These are phyloP conservation scores for Oceanodroma tethys DNA, from an alignment of 2,113 vertebrate species.

Conservation along the genomic window DNA sequence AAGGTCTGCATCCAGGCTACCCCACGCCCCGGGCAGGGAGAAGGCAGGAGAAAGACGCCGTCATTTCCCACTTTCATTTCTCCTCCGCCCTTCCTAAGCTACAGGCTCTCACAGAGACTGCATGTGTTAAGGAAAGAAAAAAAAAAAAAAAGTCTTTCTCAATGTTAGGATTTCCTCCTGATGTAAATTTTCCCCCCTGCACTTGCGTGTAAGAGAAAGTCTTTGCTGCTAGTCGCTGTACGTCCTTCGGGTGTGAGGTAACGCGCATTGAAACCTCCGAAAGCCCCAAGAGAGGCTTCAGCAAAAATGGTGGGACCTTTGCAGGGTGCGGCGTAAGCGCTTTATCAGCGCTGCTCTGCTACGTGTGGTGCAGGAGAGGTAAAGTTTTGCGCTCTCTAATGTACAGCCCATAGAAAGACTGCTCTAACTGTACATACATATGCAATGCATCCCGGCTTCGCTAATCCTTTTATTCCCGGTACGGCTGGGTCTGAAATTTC, in stretches of 20 bases:
- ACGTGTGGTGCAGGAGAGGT: neutral
- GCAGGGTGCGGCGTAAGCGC: neutral
- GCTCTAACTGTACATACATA: neutral
- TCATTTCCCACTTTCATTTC: neutral
- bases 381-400: neutral
- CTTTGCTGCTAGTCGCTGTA: neutral
- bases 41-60: neutral
- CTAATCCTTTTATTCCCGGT: neutral
- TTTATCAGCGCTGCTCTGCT: rapidly evolving
- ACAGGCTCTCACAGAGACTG: neutral
- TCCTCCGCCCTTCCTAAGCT: neutral
- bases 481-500: neutral
- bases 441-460: neutral
- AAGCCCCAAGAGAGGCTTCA: neutral
- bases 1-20: neutral
- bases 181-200: neutral
- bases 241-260: neutral
- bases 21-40: rapidly evolving
- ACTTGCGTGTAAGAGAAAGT: neutral
- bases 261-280: neutral
- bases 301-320: neutral
- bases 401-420: neutral
- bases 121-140: neutral
- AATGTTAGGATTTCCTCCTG: neutral
- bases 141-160: neutral